These are phyloP conservation scores for Macropis europaea DNA, from an alignment of 2,888 invertebrate genomes.

Conservation along the genomic window DNA sequence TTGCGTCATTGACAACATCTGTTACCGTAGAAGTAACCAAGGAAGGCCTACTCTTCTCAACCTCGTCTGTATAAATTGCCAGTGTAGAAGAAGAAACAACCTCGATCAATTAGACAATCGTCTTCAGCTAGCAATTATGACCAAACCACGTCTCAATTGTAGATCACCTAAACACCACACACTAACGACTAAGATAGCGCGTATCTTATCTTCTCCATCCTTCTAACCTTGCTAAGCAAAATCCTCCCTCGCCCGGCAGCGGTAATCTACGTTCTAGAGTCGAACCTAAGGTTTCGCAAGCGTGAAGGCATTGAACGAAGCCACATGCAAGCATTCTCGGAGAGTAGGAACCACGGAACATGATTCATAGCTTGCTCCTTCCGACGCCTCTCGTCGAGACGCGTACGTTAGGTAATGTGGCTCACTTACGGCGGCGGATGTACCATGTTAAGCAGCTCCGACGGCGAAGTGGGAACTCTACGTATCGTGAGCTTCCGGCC, in stretches of 20 bases:
- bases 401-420: conserved; percentile 54
- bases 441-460: conserved; percentile 92
- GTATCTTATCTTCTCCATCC: conserved; percentile 26
- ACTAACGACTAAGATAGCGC: conserved; percentile 7
- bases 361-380: conserved; percentile 47
- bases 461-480: conserved; percentile 91
- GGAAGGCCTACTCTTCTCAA: background rate
- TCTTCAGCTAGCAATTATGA: conserved; percentile 32
- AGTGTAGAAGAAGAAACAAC: background rate
- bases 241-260: background rate
- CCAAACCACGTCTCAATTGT: conserved; percentile 1
- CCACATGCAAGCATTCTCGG: conserved; percentile 17
- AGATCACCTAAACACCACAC: too few species aligned
- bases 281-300: background rate
- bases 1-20: too few species aligned
- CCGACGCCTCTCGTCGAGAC: conserved; percentile 34
- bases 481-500: conserved; percentile 92
- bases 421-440: conserved; percentile 90
- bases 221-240: background rate
- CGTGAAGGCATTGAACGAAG: background rate
- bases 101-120: conserved; percentile 23
- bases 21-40: too few species aligned
- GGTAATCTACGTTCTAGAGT: background rate
- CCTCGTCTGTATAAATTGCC: background rate
- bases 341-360: conserved; percentile 17